These are phyloP conservation scores for Tribolium madens DNA, from an alignment of 1,140 invertebrate genomes.

Conservation along the genomic window DNA sequence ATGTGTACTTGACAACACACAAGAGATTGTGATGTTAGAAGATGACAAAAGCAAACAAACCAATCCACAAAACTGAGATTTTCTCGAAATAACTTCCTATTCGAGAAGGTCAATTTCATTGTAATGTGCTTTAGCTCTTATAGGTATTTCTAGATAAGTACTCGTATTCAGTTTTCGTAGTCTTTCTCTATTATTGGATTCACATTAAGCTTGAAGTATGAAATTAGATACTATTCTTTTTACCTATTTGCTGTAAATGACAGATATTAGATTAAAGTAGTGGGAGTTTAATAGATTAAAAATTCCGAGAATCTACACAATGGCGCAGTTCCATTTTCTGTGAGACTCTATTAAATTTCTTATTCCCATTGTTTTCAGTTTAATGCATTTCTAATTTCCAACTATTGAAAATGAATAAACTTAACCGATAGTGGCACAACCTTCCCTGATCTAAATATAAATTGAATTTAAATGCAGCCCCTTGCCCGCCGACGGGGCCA, in stretches of 20 bases:
- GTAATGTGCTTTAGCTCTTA: background rate
- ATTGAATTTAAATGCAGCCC: constrained; percentile 18
- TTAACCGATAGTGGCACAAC: background rate
- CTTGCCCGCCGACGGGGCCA: background rate
- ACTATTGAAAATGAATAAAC: background rate
- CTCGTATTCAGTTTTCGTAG: background rate
- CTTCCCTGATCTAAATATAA: constrained; percentile 12
- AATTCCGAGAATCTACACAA: background rate
- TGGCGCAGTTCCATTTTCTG: background rate
- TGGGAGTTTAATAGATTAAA: background rate
- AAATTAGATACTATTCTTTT: background rate
- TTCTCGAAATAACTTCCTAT: background rate
- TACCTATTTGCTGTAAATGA: background rate
- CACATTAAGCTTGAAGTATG: background rate
- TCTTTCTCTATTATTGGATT: background rate
- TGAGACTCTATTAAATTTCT: background rate
- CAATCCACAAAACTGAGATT: background rate
- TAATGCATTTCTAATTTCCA: background rate
- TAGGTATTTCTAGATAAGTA: background rate
- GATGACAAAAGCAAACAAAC: background rate
- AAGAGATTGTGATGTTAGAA: background rate
- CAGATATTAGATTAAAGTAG: background rate
- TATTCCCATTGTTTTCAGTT: background rate
- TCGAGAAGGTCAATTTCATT: background rate
- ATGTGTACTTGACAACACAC: background rate